Evolutionary conservation across 2,797 vertebrate genomes (phyloP), one percentile per base, ranked within the genome.

Genomic region (Thaleichthys pacificus): DNA sequence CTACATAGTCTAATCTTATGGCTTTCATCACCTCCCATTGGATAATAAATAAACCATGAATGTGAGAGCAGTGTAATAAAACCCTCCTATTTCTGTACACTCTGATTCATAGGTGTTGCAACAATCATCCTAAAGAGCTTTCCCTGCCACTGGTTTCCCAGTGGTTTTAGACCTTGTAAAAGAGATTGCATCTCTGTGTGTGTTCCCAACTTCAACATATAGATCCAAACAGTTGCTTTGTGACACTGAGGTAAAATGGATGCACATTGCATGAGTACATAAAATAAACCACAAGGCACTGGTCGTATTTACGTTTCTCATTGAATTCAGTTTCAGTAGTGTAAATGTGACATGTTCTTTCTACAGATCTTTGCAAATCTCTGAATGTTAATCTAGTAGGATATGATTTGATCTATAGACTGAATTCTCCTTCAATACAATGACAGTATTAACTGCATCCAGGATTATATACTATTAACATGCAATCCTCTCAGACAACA

Each of bases 41-140:
- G 42, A 28, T 65, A 12, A 86, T 91, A 61, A 92, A 92, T 92
- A 89, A 91, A 85, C 89, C 56, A 92, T 85, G 60, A 72, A 54
- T 72, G 47, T 74, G 68, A 83, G 75, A 86, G 87, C 65, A 28
- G 76, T 78, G 57, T 78, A 84, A 86, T 78, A 85, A 80, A 72
- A 56, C 21, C 51, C 2, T 42, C 67, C 82, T 89, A 87, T 89
- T 91, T 89, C 69, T 19, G 86, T 58, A 4, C 54, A 71, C 64
- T 8, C 47, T 77, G 84, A 84, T 4, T 74, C 79, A 79, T 58
- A 75, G n/a, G 54, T 87, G 84, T 73, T 80, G 74, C 79, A 78
- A 66, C 56, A 56, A 62, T 28, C 49, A 80, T 71, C 77, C 76
- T 71, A 86, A 77, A 84, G 51, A 73, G 67, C 72, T 78, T 67